Percentiles rank a stretch among this genome's conserved stretches.
phyloP scores from a whole-genome alignment of 2,113 vertebrate species.

The Platycercus adscitus region DNA sequence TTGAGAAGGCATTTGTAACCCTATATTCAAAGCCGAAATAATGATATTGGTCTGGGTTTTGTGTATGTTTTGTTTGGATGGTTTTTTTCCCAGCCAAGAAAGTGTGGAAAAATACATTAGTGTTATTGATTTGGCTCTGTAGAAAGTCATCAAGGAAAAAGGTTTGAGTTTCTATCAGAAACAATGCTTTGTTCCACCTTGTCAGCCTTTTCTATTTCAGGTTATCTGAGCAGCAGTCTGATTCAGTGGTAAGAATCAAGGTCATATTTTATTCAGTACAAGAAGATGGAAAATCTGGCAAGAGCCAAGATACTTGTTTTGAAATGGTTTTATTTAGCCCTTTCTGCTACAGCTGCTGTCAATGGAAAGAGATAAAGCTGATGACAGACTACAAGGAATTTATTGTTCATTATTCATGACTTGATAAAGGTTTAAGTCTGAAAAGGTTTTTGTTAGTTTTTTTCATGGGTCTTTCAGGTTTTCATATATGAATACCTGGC shows the following conservation, averaged over 20 bases:
- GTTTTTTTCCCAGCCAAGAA: background rate
- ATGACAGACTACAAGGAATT: slow-evolving; percentile 77
- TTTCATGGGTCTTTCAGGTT: slow-evolving; percentile 27
- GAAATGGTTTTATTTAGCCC: slow-evolving; percentile 67
- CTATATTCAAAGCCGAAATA: background rate
- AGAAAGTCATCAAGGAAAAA: slow-evolving; percentile 43
- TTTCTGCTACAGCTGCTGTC: slow-evolving; percentile 54
- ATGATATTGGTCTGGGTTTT: background rate
- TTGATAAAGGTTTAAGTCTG: slow-evolving; percentile 72
- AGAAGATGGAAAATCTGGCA: slow-evolving; percentile 83
- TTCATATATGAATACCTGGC: slow-evolving; percentile 9
- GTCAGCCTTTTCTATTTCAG: slow-evolving; percentile 62
- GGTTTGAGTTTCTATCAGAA: slow-evolving; percentile 66
- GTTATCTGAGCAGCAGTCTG: slow-evolving; percentile 75
- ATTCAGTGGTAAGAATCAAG: slow-evolving; percentile 72
- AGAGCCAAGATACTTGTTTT: slow-evolving; percentile 63
- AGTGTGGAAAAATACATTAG: slow-evolving; percentile 48
- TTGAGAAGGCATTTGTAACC: background rate
- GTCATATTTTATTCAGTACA: slow-evolving; percentile 86
- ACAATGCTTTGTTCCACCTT: slow-evolving; percentile 65
- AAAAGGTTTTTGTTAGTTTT: slow-evolving; percentile 56
- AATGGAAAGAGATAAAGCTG: slow-evolving; percentile 60
- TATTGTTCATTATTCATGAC: slow-evolving; percentile 80
- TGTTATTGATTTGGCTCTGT: slow-evolving; percentile 49
- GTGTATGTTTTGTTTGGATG: background rate